These are phyloP conservation scores for Nansenia antarctica DNA, from an alignment of 2,113 vertebrate species.

Conservation along the genomic window DNA sequence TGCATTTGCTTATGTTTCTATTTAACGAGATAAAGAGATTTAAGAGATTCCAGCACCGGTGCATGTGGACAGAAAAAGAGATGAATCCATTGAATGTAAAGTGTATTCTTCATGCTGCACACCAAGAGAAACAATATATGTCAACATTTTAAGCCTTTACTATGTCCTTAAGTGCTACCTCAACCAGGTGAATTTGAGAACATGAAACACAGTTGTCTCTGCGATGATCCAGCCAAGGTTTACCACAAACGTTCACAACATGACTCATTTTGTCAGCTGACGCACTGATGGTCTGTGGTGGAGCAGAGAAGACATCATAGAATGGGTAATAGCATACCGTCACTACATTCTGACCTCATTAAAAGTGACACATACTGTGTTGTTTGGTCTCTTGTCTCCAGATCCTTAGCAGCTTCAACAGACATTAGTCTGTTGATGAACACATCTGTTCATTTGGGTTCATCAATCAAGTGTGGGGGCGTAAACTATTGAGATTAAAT, in stretches of 20 bases:
- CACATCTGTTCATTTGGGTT: neutral
- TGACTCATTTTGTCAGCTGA: too few relatives aligned
- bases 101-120: neutral
- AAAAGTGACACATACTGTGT: constrained; percentile 4
- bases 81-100: neutral
- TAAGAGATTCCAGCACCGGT: too few relatives aligned
- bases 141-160: neutral
- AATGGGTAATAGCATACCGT: too few relatives aligned
- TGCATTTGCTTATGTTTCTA: too few relatives aligned
- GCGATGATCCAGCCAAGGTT: neutral
- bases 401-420: too few relatives aligned
- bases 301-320: too few relatives aligned
- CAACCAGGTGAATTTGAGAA: neutral
- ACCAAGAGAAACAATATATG: neutral
- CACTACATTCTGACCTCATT: neutral
- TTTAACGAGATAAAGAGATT: too few relatives aligned
- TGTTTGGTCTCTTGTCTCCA: too few relatives aligned
- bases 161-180: too few relatives aligned
- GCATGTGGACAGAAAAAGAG: neutral
- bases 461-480: constrained; percentile 6
- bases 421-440: too few relatives aligned
- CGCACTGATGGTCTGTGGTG: too few relatives aligned
- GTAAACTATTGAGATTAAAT: constrained; percentile 12
- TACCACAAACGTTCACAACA: too few relatives aligned
- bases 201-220: neutral